Base-by-base conservation (phyloP, 2,113 vertebrate genomes). In the Heloderma charlesbogerti region DNA sequence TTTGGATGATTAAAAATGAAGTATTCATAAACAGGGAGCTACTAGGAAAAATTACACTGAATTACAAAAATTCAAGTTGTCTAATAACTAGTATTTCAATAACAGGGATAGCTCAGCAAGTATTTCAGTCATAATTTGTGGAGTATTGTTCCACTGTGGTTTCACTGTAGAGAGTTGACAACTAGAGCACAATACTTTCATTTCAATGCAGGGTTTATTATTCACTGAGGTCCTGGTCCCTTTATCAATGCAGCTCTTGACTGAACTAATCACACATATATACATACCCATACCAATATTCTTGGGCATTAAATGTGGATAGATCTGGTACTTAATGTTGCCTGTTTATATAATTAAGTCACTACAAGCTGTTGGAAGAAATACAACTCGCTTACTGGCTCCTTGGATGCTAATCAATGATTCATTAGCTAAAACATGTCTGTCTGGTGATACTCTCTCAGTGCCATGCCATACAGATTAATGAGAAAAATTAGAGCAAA, bases 401-500 rank as follows among this genome's bases (percentile, higher is more conserved):
- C 43, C 48, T 57, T 87, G 48, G 63, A 71, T 81, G 63, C 18
- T 43, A 80, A 86, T 84, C 84, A 71, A 72, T 81, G 74, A 71
- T 54, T 71, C 63, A 57, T 86, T 69, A 69, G 75, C 37, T 81
- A 34, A 71, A 86, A 60, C n/a, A 81, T 86, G 34, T 85, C 72
- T 37, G 4, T 85, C n/a, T 78, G 60, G 82, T 67, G 27, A 67
- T 78, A 86, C 34, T 80, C 25, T 69, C 66, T 80, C 66, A 69
- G 6, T 82, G 34, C 78, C 13, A 69, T 77, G 48, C 25, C 6
- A 3, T 86, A n/a, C 15, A 86, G 84, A 86, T 85, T 90, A 90
- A 87, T 86, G 84, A 86, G 45, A 16, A 66, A 90, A 90, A 86
- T 81, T 45, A 86, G 37, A 84, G 66, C n/a, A 69, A 71, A 40